These are phyloP conservation scores for Leptinotarsa texana DNA, from an alignment of 1,140 invertebrate genomes.

Conservation along the genomic window DNA sequence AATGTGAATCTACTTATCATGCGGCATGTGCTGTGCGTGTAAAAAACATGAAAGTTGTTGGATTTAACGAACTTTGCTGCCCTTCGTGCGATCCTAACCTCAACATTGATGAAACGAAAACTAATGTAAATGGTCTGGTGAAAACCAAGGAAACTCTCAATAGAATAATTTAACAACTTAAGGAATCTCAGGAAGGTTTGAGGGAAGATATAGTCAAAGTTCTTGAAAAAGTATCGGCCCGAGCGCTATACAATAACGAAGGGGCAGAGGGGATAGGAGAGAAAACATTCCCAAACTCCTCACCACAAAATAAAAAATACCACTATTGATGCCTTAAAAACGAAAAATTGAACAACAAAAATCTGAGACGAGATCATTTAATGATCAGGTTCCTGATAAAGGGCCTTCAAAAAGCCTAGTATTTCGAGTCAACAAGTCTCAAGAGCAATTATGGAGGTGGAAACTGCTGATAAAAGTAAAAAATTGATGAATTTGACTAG, in stretches of 20 bases:
- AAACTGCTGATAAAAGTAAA: conserved; percentile 1
- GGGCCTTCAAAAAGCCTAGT: not conserved
- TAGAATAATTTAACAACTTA: not conserved
- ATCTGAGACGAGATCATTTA: not conserved
- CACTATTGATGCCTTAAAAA: not conserved
- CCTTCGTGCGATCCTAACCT: no score
- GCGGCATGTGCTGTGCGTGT: not conserved
- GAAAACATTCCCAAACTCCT: not conserved
- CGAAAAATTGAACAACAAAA: not conserved
- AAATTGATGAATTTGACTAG: not conserved
- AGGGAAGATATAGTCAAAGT: not conserved
- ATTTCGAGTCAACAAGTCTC: no score
- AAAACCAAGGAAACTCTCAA: not conserved
- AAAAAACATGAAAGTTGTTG: no score
- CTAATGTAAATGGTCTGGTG: not conserved
- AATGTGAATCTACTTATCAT: not conserved
- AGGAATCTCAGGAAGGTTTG: not conserved
- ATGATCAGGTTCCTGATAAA: not conserved
- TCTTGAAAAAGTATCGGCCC: conserved; percentile 7
- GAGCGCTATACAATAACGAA: not conserved
- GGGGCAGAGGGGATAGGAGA: not conserved
- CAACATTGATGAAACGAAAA: no score
- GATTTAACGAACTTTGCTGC: no score
- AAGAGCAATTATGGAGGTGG: not conserved
- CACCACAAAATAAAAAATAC: not conserved